These are phyloP conservation scores for Heliconius nattereri DNA, from an alignment of 1,140 invertebrate genomes.

Conservation along the genomic window DNA sequence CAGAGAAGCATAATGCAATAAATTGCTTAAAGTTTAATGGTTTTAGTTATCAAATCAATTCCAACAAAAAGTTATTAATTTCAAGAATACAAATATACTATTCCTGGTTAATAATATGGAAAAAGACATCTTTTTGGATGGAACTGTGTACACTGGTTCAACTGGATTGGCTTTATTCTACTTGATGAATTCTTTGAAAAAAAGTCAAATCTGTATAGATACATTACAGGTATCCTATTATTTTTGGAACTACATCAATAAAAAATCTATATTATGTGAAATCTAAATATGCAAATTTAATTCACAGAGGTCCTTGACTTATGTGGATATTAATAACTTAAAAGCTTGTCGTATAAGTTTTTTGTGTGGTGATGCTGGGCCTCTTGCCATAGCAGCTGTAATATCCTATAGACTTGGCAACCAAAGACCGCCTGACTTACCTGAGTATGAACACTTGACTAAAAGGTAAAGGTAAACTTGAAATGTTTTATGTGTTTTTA, in stretches of 20 bases:
- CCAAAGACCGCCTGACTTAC: conserved; percentile 54
- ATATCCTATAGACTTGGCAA: conserved; percentile 82
- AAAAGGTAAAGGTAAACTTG: conserved; percentile 72
- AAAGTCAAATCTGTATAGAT: conserved; percentile 48
- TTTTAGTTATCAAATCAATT: conserved; percentile 8
- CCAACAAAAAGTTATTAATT: conserved; percentile 3
- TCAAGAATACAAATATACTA: conserved; percentile 55
- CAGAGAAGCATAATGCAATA: neutral
- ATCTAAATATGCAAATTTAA: conserved; percentile 22
- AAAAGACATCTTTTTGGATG: conserved; percentile 70
- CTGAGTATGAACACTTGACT: conserved; percentile 73
- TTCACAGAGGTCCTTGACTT: conserved; percentile 61
- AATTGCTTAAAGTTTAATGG: neutral
- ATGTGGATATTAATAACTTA: conserved; percentile 58
- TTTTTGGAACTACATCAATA: neutral
- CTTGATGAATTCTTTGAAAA: conserved; percentile 45
- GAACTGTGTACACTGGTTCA: conserved; percentile 81
- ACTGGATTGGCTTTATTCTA: conserved; percentile 75
- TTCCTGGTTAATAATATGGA: conserved; percentile 48
- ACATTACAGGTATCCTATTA: conserved; percentile 49
- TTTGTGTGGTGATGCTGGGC: conserved; percentile 89
- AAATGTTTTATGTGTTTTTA: too few species aligned
- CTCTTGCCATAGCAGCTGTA: conserved; percentile 86
- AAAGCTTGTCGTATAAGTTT: conserved; percentile 83
- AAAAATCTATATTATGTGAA: neutral